A percentile compares a stretch with the other conserved stretches of the same genome.
Evolutionary conservation across 2,113 vertebrate genomes (phyloP).

Genomic region (Erythrocercus mccallii): DNA sequence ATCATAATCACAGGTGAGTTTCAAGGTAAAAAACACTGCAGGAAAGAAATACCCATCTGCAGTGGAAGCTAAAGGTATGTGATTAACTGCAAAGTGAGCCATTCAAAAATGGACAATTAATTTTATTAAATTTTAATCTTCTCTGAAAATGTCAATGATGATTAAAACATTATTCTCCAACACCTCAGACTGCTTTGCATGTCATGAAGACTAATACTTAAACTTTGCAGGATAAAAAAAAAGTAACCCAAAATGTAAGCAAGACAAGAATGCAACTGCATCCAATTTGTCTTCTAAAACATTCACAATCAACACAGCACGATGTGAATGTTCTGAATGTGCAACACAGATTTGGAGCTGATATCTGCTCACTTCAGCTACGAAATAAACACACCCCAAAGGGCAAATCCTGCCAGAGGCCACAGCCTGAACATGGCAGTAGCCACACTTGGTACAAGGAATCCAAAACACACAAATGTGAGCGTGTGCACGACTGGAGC

Average conservation of each 20-base stretch:
- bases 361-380: neutral
- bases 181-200: conserved; percentile 47
- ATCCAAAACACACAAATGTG: neutral
- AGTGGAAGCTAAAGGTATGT: conserved; percentile 37
- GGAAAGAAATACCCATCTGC: neutral
- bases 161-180: conserved; percentile 72
- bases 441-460: fast-evolving
- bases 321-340: fast-evolving
- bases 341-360: neutral
- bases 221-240: conserved; percentile 26
- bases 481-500: fast-evolving
- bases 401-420: neutral
- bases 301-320: neutral
- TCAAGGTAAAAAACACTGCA: neutral
- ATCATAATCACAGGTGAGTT: conserved; percentile 5
- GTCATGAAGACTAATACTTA: conserved; percentile 56
- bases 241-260: neutral
- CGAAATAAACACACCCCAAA: fast-evolving
- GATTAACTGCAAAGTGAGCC: conserved; percentile 67
- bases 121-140: conserved; percentile 73
- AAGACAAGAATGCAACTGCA: neutral
- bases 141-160: conserved; percentile 68
- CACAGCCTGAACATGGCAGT: fast-evolving
- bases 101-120: conserved; percentile 69
- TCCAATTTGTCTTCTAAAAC: neutral